Conservation (phyloP, 1,140 invertebrate genomes). For the Temnothorax longispinosus region DNA sequence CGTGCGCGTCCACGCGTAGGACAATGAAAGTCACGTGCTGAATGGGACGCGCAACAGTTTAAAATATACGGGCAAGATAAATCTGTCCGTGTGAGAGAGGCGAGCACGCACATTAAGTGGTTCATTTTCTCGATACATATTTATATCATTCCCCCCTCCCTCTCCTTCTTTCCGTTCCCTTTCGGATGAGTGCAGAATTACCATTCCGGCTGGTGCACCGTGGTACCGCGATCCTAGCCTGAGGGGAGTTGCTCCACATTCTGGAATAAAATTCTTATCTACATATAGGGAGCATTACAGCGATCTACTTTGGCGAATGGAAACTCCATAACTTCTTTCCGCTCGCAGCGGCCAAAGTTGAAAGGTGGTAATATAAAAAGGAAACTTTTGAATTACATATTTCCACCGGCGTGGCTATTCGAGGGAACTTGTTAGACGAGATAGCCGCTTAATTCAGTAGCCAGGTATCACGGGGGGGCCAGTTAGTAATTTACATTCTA, state of each 20-base stretch:
- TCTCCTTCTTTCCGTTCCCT: background rate
- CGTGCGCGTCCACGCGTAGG: background rate
- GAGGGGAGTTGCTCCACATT: constrained; percentile 56
- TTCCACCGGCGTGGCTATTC: constrained; percentile 17
- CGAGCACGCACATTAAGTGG: constrained; percentile 44
- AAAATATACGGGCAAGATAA: constrained; percentile 37
- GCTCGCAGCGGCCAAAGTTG: constrained; percentile 38
- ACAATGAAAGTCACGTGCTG: constrained; percentile 23
- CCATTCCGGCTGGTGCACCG: constrained; percentile 45
- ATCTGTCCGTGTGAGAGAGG: constrained; percentile 9
- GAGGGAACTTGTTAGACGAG: constrained; percentile 25
- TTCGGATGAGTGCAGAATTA: constrained; percentile 48
- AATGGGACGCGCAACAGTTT: constrained; percentile 27
- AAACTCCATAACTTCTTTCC: constrained; percentile 43
- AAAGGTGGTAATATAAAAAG: constrained; percentile 51
- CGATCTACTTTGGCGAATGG: constrained; percentile 55
- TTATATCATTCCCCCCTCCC: constrained; percentile 13
- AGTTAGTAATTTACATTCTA: constrained; percentile 15
- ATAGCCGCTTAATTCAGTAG: constrained; percentile 38
- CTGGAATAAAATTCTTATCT: constrained; percentile 59
- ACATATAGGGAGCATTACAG: constrained; percentile 43
- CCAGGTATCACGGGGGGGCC: background rate
- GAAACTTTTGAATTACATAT: constrained; percentile 56
- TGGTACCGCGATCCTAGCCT: constrained; percentile 25
- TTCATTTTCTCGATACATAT: constrained; percentile 59